A percentile compares a stretch with the other conserved stretches of the same genome.
These are phyloP conservation scores for Pedionomus torquatus DNA, from an alignment of 2,113 vertebrate species.

Conservation along the genomic window DNA sequence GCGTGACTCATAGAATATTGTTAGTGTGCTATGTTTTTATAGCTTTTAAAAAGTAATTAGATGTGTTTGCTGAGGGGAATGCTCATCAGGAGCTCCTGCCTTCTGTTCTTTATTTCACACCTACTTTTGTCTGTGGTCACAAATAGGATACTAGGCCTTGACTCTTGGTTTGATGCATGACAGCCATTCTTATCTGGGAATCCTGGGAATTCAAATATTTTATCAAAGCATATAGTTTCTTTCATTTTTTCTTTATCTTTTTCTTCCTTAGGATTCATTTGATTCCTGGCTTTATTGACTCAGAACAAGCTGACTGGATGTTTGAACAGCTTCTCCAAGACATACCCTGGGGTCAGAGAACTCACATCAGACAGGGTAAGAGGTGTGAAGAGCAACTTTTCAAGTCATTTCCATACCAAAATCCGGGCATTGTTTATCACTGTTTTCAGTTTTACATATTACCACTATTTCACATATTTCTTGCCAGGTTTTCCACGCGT, in stretches of 20 bases:
- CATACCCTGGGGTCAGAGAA: slow-evolving; percentile 92
- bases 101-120: not conserved
- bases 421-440: not conserved
- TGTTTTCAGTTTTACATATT: not conserved
- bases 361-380: slow-evolving; percentile 83
- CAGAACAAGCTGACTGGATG: slow-evolving; percentile 87
- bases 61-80: fast-evolving
- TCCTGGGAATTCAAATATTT: not conserved
- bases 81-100: not conserved
- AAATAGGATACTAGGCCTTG: not conserved
- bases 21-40: not conserved
- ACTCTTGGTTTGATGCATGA: not conserved
- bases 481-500: fast-evolving
- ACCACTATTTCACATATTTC: not conserved
- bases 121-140: not conserved
- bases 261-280: slow-evolving; percentile 79
- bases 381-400: not conserved
- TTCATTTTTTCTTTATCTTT: not conserved
- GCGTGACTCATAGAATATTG: not conserved
- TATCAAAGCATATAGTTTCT: not conserved
- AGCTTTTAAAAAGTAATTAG: not conserved
- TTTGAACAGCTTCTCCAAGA: slow-evolving; percentile 86
- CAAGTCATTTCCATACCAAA: not conserved
- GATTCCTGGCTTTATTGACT: slow-evolving; percentile 83
- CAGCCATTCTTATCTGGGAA: not conserved